Conservation (phyloP, 2,888 invertebrate species). For the Lepeophtheirus nordmannii region DNA sequence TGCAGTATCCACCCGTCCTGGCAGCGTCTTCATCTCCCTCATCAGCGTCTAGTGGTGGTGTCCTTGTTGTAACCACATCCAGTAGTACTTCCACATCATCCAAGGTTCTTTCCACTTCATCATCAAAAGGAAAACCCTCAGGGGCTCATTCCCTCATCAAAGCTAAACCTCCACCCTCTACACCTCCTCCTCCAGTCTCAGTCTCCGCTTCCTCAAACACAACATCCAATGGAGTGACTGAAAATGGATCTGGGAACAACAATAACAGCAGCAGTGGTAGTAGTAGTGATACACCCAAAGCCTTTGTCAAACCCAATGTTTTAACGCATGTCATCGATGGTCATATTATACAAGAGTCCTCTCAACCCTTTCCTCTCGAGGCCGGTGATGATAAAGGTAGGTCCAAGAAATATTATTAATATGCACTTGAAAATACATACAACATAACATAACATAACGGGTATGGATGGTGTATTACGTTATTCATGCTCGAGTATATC, state of each 20-base stretch:
- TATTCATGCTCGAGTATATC: too few species aligned
- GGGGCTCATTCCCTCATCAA: neutral
- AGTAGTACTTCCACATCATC: too few species aligned
- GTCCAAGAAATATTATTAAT: neutral
- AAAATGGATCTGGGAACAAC: neutral
- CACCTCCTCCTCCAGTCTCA: neutral
- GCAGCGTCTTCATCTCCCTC: neutral
- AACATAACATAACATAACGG: too few species aligned
- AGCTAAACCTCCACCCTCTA: neutral
- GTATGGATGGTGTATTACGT: too few species aligned
- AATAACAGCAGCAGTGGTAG: neutral
- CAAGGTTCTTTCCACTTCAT: too few species aligned
- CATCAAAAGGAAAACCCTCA: neutral
- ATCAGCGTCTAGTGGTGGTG: too few species aligned
- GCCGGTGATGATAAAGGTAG: conserved; percentile 17
- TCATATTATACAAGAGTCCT: conserved; percentile 74
- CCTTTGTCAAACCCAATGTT: conserved; percentile 86
- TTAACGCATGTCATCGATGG: conserved; percentile 92
- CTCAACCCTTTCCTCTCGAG: conserved; percentile 33
- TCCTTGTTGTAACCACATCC: too few species aligned
- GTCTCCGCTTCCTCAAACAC: neutral
- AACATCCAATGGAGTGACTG: neutral
- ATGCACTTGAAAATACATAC: neutral
- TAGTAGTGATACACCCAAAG: conserved; percentile 48
- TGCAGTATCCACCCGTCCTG: neutral